Evolutionary conservation across 2,113 vertebrate genomes (phyloP), one percentile per base, ranked within the genome.

Genomic region (Sporophila hypoxantha): DNA sequence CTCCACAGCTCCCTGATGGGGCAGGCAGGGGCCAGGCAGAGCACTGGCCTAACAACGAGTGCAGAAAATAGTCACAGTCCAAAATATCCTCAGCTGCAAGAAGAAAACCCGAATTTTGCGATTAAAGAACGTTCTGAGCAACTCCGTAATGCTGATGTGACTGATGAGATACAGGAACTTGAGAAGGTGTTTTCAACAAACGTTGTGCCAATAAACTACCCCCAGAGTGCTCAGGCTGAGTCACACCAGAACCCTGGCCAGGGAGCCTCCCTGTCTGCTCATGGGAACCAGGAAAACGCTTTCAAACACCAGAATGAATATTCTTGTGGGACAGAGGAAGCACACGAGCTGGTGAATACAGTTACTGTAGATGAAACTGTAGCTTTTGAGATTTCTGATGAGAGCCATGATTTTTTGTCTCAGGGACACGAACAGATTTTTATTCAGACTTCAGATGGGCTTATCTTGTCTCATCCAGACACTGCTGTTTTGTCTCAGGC

Each of bases 371-470:
- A 88, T 37, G 95, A 93, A 73, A 76, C 95, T 10, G 30, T 95
- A 90, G 94, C 94, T 80, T 95, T 94, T 73, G 97, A 98, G 84
- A 93, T 97, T 47, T 41, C 95, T 37, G 78, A 86, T 12, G 85
- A 92, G 65, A 95, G 92, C 78, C 95, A 95, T 47, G 96, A 96
- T 76, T 73, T 95, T 70, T 80, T 91, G 66, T 89, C 93, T 95
- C 94, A 92, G 91, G 96, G 92, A 88, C 90, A 93, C 0, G 95
- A 98, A 84, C 96, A 97, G 85, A 96, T 97, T 76, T 97, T 97
- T 78, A 97, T 98, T 92, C 97, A 97, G 90, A 98, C 98, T 14
- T 95, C 98, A 19, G 96, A 96, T 3, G 96, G 97, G 66, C 89
- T 98, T 36, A 94, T 97, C 15, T 94, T 98, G 85, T 96, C 98